Evolutionary conservation across 1,140 invertebrate genomes (phyloP).

Genomic region (Chlorops oryzae): DNA sequence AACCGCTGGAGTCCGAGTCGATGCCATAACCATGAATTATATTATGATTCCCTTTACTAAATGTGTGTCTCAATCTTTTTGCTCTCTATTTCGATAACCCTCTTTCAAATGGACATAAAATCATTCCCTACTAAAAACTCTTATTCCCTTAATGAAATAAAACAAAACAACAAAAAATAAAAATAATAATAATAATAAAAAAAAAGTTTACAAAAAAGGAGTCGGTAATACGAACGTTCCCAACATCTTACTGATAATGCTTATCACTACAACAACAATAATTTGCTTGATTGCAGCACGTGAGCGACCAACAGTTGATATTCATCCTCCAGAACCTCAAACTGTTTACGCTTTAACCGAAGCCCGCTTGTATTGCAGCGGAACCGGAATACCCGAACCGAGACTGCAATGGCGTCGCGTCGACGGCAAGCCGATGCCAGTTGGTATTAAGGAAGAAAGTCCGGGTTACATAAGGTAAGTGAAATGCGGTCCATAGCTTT

Average conservation of each 20-base stretch:
- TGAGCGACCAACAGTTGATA: conserved; percentile 68
- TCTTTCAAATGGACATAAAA: conserved; percentile 2
- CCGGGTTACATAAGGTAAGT: conserved; percentile 33
- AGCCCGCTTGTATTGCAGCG: conserved; percentile 71
- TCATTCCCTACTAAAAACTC: conserved; percentile 1
- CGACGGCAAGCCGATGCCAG: conserved; percentile 60
- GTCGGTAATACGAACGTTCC: conserved; percentile 47
- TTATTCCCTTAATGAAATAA: background rate
- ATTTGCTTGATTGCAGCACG: conserved; percentile 59
- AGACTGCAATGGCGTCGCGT: conserved; percentile 68
- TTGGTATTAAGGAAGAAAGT: conserved; percentile 28
- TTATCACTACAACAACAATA: conserved; percentile 45
- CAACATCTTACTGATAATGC: conserved; percentile 43
- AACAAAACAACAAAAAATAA: background rate
- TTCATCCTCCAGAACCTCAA: conserved; percentile 65
- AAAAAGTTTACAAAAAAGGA: conserved; percentile 44
- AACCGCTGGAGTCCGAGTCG: background rate
- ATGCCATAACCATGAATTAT: background rate
- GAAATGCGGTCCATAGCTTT: too few relatives aligned
- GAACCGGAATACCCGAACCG: conserved; percentile 70
- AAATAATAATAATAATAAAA: conserved; percentile 3
- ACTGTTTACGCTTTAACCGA: conserved; percentile 60
- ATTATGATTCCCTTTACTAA: background rate
- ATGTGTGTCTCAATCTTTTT: conserved; percentile 10
- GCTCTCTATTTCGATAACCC: conserved; percentile 9